phyloP scores from a whole-genome alignment of 2,888 invertebrate genomes.

The Xylota segnis region DNA sequence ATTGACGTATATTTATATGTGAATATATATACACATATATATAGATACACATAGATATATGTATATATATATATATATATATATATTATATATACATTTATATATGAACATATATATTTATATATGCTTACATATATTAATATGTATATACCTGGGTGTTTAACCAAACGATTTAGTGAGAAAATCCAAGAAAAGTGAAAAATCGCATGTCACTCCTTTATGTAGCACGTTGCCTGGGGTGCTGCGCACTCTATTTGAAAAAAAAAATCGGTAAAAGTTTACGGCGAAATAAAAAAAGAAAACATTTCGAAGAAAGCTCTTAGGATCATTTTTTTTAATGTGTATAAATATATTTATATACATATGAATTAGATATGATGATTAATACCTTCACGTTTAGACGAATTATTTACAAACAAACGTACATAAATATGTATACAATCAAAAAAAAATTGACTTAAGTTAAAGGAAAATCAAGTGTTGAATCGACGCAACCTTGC shows the following conservation, averaged over 20 bases:
- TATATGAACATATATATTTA: not conserved
- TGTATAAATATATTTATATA: not conserved
- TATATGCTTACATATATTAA: conserved; percentile 3
- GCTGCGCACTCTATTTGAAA: conserved; percentile 32
- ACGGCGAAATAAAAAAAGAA: not conserved
- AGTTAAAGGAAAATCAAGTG: not conserved
- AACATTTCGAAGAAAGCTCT: not conserved
- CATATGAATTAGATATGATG: conserved; percentile 14
- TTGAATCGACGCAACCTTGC: conserved; percentile 1
- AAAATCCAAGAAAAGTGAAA: conserved; percentile 33
- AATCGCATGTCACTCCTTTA: conserved; percentile 37
- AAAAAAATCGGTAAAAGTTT: not conserved
- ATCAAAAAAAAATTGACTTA: conserved; percentile 10
- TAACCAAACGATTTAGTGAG: conserved; percentile 33
- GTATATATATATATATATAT: not conserved
- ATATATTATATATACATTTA: conserved; percentile 3
- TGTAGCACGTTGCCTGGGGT: conserved; percentile 55
- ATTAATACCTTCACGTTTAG: conserved; percentile 11
- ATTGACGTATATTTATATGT: not conserved
- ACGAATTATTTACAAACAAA: conserved; percentile 40
- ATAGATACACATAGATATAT: not conserved
- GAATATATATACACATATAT: conserved; percentile 5
- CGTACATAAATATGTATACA: conserved; percentile 3
- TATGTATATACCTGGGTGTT: not conserved
- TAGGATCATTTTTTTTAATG: not conserved